phyloP scores from a whole-genome alignment of 2,797 vertebrate genomes.

The Gymnopithys bicolor region DNA sequence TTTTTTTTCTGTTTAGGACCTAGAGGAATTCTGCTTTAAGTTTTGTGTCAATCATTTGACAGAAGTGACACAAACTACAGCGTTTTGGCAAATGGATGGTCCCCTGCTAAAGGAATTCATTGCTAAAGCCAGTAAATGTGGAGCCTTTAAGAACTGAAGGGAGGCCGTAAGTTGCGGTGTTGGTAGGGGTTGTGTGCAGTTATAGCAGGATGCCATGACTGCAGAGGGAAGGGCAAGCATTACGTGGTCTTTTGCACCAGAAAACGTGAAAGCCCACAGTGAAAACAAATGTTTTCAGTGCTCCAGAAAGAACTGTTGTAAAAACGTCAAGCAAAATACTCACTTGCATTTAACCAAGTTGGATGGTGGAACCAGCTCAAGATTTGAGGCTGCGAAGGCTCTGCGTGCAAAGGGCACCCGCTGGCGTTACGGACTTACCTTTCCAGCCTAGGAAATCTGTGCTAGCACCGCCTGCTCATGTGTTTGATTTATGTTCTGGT shows the following conservation, averaged over 20 bases:
- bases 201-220: not conserved
- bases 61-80: constrained; percentile 93
- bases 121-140: constrained; percentile 95
- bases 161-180: constrained; percentile 19
- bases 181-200: not conserved
- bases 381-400: not conserved
- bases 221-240: not conserved
- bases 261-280: not conserved
- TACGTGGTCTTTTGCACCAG: not conserved
- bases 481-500: not conserved
- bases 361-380: not conserved
- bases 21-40: constrained; percentile 99
- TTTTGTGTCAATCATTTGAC: constrained; percentile 99
- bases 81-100: constrained; percentile 97
- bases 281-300: not conserved
- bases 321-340: not conserved
- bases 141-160: constrained; percentile 96
- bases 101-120: constrained; percentile 97
- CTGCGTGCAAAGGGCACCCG: not conserved
- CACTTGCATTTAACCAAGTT: not conserved
- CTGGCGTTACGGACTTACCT: not conserved
- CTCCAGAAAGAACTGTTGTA: not conserved
- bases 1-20: constrained; percentile 82
- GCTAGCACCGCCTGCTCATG: not conserved
- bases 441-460: not conserved